Evolutionary conservation across 2,888 invertebrate genomes (phyloP).

Genomic region (Marronus borbonicus): DNA sequence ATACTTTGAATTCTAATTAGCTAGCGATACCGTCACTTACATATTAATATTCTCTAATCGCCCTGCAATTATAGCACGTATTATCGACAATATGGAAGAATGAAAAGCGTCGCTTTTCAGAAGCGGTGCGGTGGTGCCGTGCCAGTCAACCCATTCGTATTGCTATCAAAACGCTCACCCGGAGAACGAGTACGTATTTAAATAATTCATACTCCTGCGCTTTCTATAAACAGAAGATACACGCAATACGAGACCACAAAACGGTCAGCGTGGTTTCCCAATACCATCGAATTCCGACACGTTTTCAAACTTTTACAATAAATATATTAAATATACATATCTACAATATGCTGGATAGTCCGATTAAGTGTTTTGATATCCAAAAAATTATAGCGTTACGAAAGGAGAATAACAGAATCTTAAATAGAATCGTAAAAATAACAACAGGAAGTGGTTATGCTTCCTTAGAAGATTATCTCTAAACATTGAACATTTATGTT

Average conservation of each 20-base stretch:
- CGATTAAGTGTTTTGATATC: no score
- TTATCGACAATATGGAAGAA: slow-evolving; percentile 15
- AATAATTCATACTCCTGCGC: slow-evolving; percentile 22
- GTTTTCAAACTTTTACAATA: slow-evolving; percentile 13
- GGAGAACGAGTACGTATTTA: slow-evolving; percentile 1
- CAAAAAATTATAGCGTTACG: no score
- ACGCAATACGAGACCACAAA: slow-evolving; percentile 13
- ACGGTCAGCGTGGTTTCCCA: slow-evolving; percentile 19
- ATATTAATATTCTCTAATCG: slow-evolving; percentile 15
- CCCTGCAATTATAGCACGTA: slow-evolving; percentile 12
- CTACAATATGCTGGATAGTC: no score
- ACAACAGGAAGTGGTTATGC: no score
- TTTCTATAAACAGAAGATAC: slow-evolving; percentile 24
- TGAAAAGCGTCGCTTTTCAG: neutral
- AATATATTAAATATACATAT: neutral
- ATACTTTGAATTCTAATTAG: neutral
- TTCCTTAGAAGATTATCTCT: no score
- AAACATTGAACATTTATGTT: no score
- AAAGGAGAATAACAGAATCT: no score
- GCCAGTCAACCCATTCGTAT: neutral
- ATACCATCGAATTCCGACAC: slow-evolving; percentile 24
- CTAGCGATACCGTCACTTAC: neutral
- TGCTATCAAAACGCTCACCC: neutral
- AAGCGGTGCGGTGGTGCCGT: neutral
- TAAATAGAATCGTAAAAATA: no score